phyloP scores from a whole-genome alignment of 2,113 vertebrate species.

The Erythrocebus patas region DNA sequence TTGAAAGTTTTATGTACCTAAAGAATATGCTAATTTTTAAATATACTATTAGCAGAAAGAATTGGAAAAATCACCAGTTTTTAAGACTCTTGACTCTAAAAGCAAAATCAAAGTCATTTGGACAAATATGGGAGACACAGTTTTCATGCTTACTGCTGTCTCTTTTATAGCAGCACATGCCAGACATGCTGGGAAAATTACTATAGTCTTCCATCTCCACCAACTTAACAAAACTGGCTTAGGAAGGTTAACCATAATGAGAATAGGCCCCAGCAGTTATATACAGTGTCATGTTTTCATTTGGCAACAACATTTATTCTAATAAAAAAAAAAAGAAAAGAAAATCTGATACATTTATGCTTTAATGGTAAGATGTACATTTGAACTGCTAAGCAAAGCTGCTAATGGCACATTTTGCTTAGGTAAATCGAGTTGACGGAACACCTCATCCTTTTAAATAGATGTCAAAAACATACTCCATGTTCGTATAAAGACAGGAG shows the following conservation, averaged over 20 bases:
- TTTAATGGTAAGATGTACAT: background rate
- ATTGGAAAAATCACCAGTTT: background rate
- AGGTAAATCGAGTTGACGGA: background rate
- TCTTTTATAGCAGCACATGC: background rate
- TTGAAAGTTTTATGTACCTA: background rate
- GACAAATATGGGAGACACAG: background rate
- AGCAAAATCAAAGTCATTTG: background rate
- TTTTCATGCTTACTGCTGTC: background rate
- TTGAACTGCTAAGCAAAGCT: slow-evolving; percentile 40
- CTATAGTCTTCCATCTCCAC: background rate
- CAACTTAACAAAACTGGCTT: background rate
- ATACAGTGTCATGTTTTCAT: background rate
- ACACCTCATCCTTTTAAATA: background rate
- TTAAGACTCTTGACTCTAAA: background rate
- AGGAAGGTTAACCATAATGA: background rate
- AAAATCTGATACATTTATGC: background rate
- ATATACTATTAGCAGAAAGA: background rate
- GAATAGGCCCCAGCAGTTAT: background rate
- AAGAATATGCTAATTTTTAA: slow-evolving; percentile 2
- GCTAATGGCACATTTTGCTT: background rate
- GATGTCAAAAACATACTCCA: background rate
- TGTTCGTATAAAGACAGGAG: background rate
- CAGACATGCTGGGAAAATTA: background rate
- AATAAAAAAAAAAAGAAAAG: background rate
- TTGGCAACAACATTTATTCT: background rate